Base-by-base conservation (phyloP, 1,140 invertebrate genomes). In the Micrasema longulum region DNA sequence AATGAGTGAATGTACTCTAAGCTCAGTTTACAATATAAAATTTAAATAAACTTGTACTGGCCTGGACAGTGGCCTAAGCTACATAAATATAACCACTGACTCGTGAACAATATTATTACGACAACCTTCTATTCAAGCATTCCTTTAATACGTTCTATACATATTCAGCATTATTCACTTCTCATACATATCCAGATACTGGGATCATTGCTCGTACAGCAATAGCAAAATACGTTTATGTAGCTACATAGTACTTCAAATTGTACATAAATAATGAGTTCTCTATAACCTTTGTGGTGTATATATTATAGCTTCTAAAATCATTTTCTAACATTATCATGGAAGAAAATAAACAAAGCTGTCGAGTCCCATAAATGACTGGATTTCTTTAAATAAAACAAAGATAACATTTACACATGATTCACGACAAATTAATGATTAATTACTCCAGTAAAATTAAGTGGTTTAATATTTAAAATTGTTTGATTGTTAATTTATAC, bases 321-420 rank as follows among this genome's bases (percentile, higher is more conserved):
- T n/a, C n/a, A n/a, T n/a, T n/a, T n/a, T n/a, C n/a, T n/a, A n/a
- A n/a, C n/a, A n/a, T n/a, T n/a, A n/a, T n/a, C n/a, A n/a, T n/a
- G n/a, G n/a, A n/a, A n/a, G 26, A 57, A 57, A 31, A 36, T 57
- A 57, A 35, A 35, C 36, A 57, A 36, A 31, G 14, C 53, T 2
- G 3, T n/a, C 23, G 53, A 11, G n/a, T 57, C 31, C 0, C 20
- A 36, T 18, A 57, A 57, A 57, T 57, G 53, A 36, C 16, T 63
- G 7, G 1, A 22, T 14, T 16, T 3, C 9, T 45, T 23, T 26
- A 14, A 35, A 43, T 26, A 35, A 26, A 73, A 69, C 52, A 47
- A 74, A 53, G 69, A 43, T n/a, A 68, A 74, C 73, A 68, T 65
- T 71, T 71, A 74, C 73, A 74, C 73, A 55, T 66, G 48, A 73